Evolutionary conservation across 1,140 invertebrate species (phyloP), one percentile per base, ranked within the genome.

Genomic region (Orchesella cincta): DNA sequence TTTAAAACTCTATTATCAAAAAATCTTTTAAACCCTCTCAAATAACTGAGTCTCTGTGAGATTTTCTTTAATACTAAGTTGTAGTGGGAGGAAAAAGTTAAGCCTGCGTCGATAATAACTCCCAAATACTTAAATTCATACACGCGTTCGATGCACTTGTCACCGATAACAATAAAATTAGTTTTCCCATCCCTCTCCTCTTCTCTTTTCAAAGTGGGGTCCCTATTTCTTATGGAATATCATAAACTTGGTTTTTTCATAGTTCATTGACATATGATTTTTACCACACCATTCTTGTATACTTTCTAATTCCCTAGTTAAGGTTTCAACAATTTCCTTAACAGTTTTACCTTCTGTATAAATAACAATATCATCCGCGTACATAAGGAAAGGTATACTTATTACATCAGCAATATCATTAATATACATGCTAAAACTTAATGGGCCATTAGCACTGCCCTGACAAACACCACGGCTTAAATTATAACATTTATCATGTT

Each of bases 321-420:
- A 18, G 16, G 12, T 52, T 1, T 5, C 29, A 3, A 51, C 16
- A 3, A 34, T 31, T 33, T 29, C 35, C 8, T 74, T 28, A 18
- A 33, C 8, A 31, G 12, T 23, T 18, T 1, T 57, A 8, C 28
- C n/a, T 16, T 2, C 12, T 33, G 18, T 16, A 74, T 29, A 52
- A 29, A 83, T 36, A 5, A 82, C 82, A 14, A 82, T 82, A 73
- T 85, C 82, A 46, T 84, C 83, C 16, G 83, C 84, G 62, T 81
- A 84, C 1, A 82, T 35, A n/a, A n/a, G 8, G 26, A 18, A 23
- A 18, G 73, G 62, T 16, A 74, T 76, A 20, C 72, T 34, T 34
- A 70, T 18, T 76, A 8, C 33, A 31, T 72, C 72, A 14, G 77
- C 78, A 5, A 84, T 78, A 57, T 83, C 82, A 52, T 80, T 82